Percentiles rank a stretch among this genome's conserved stretches.
Evolutionary conservation across 2,797 vertebrate species (phyloP).

Genomic region (Bufotes viridis): DNA sequence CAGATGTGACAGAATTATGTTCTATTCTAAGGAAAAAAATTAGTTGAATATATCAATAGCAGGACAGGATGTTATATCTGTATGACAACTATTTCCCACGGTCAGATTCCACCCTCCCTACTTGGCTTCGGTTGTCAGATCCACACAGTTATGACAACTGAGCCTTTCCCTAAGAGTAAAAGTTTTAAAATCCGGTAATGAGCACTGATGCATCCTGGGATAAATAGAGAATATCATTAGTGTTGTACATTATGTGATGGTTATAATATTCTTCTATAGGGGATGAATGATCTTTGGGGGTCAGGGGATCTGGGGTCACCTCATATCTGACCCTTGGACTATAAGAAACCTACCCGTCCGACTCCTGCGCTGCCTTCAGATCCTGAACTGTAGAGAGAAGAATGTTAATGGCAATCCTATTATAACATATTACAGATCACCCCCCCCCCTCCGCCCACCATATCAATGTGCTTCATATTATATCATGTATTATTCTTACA

Average conservation of each 20-base stretch:
- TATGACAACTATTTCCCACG: neutral
- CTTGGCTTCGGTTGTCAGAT: neutral
- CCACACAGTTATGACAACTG: neutral
- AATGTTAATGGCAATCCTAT: neutral
- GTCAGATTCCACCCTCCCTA: neutral
- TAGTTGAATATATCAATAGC: neutral
- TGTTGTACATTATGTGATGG: neutral
- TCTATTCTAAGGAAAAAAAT: neutral
- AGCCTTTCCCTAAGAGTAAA: neutral
- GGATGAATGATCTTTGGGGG: neutral
- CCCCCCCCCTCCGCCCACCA: neutral
- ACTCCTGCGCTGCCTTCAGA: neutral
- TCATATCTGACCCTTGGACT: neutral
- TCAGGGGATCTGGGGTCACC: neutral
- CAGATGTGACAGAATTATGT: neutral
- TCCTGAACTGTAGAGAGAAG: neutral
- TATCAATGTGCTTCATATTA: neutral
- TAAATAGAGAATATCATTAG: neutral
- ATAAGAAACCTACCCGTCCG: neutral
- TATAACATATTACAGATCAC: neutral
- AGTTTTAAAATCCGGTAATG: neutral
- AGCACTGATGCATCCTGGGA: neutral
- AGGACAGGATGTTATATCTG: neutral
- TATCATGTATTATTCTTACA: neutral
- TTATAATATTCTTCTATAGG: neutral